Percentiles rank a stretch among this genome's conserved stretches.
Evolutionary conservation across 1,140 invertebrate genomes (phyloP).

Genomic region (Halotydeus destructor): DNA sequence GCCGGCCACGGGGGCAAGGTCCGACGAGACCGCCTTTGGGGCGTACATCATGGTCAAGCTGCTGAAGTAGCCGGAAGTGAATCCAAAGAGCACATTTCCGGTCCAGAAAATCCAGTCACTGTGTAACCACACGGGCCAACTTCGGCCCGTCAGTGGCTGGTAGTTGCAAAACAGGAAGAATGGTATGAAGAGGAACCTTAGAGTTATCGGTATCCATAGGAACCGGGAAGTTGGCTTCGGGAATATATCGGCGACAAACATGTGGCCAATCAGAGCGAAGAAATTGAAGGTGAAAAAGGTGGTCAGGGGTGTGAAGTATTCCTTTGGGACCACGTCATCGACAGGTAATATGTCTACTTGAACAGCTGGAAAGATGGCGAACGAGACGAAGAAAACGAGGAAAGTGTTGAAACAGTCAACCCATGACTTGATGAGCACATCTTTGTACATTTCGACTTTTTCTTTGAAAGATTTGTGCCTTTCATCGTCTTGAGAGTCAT

Average conservation of each 20-base stretch:
- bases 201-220: constrained; percentile 53
- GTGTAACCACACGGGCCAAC: constrained; percentile 45
- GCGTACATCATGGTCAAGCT: constrained; percentile 94
- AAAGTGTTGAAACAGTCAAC: constrained; percentile 80
- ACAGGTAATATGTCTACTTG: constrained; percentile 37
- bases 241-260: constrained; percentile 51
- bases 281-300: constrained; percentile 89
- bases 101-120: constrained; percentile 69
- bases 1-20: constrained; percentile 63
- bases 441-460: constrained; percentile 1
- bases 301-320: constrained; percentile 73
- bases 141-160: constrained; percentile 33
- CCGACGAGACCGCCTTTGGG: constrained; percentile 56
- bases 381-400: constrained; percentile 76
- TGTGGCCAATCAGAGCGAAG: constrained; percentile 75
- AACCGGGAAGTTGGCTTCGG: constrained; percentile 55
- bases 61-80: constrained; percentile 74
- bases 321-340: constrained; percentile 54
- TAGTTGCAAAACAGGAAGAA: constrained; percentile 84
- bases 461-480: neutral
- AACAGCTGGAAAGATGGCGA: constrained; percentile 69
- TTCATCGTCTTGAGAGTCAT: neutral
- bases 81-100: constrained; percentile 47
- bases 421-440: constrained; percentile 29
- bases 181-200: constrained; percentile 62